Conservation (phyloP, 2,888 invertebrate species). For the Teinopalpus imperialis region DNA sequence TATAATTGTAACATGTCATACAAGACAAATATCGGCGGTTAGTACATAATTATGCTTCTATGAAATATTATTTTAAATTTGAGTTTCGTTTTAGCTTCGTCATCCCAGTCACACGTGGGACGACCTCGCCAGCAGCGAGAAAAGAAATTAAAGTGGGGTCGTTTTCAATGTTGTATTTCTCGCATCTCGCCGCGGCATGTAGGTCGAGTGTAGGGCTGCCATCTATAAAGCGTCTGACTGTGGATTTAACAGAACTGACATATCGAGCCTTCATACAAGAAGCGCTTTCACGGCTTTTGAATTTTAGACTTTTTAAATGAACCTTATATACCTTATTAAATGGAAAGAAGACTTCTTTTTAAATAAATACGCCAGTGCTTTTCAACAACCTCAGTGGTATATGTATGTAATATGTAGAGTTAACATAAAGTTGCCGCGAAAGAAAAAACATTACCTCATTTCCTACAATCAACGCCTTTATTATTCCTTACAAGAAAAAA, state of each 20-base stretch:
- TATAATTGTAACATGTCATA: too few species aligned
- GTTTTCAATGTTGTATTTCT: slow-evolving; percentile 47
- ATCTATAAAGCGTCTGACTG: slow-evolving; percentile 22
- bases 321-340: too few species aligned
- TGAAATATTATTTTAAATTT: slow-evolving; percentile 24
- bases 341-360: too few species aligned
- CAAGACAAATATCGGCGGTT: slow-evolving; percentile 13
- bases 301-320: too few species aligned
- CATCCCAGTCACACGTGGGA: slow-evolving; percentile 57
- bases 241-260: slow-evolving; percentile 29
- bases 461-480: too few species aligned
- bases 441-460: too few species aligned
- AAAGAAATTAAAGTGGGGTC: slow-evolving; percentile 52
- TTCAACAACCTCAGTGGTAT: too few species aligned
- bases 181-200: slow-evolving; percentile 35
- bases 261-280: slow-evolving; percentile 15
- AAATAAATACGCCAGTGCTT: too few species aligned
- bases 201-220: slow-evolving; percentile 24
- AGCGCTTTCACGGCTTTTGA: too few species aligned
- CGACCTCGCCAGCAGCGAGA: slow-evolving; percentile 37
- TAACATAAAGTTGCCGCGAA: too few species aligned
- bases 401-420: too few species aligned
- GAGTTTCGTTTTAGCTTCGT: slow-evolving; percentile 50
- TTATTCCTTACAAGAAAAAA: too few species aligned
- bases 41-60: slow-evolving; percentile 20